Evolutionary conservation across 2,888 invertebrate species (phyloP), one percentile per base, ranked within the genome.

Genomic region (Blera fallax): DNA sequence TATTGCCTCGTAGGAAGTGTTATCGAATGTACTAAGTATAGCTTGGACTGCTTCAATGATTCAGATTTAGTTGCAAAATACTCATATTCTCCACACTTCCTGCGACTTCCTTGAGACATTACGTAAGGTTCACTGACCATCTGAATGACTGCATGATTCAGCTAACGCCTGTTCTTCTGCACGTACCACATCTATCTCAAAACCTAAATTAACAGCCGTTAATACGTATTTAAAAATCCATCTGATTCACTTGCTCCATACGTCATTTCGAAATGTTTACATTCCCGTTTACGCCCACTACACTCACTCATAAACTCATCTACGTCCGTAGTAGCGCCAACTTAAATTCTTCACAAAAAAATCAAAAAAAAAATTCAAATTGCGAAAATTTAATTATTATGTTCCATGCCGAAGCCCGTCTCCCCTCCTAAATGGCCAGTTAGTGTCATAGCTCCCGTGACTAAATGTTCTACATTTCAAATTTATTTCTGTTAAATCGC

Each of bases 401-500:
- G 21, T 34, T 11, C 11, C 52, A 37, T 4, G 27, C 8, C 32
- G 16, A 8, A 16, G 32, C 18, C 37, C 21, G 16, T 16, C 18
- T 10, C 60, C 27, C 32, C 11, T 16, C 32, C 24, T 7, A 24
- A 24, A 24, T n/a, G 11, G 29, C 14, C 58, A 34, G 43, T 48
- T 34, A 60, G 62, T 73, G 73, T 73, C 73, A 52, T 37, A 45
- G 76, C 54, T 56, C 76, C 34, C 45, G 37, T 65, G 65, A 76
- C 76, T 56, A 45, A 76, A 64, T 76, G 56, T 34, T 14, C 58
- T 1, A 60, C 27, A 69, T 34, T 45, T 64, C 21, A 21, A 76
- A 81, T 52, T 76, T 43, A 76, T 76, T 76, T 76, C 74, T 29
- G 62, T 62, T 32, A 76, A 76, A 81, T 76, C 54, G 67, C 24